phyloP scores from a whole-genome alignment of 2,888 invertebrate genomes.

The Macaria liturata region DNA sequence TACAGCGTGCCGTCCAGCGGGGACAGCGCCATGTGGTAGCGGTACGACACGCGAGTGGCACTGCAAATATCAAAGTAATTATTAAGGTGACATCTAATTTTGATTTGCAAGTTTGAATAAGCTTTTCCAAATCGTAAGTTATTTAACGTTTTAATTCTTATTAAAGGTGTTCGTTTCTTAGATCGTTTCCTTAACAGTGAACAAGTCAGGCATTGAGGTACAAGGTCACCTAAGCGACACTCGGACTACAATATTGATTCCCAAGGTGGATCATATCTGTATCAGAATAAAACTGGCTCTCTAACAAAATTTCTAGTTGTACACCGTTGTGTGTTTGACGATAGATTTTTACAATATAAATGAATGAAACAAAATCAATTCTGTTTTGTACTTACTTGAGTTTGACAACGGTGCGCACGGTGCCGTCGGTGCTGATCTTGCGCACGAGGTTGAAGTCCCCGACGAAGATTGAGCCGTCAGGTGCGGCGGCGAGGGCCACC shows the following conservation, averaged over 20 bases:
- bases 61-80: constrained; percentile 74
- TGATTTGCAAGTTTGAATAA: background rate
- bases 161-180: too few relatives aligned
- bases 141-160: too few relatives aligned
- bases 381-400: constrained; percentile 87
- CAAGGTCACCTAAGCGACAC: too few relatives aligned
- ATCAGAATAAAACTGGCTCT: too few relatives aligned
- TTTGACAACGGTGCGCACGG: constrained; percentile 90
- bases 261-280: too few relatives aligned
- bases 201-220: too few relatives aligned
- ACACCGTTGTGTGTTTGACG: background rate
- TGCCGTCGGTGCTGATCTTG: constrained; percentile 93
- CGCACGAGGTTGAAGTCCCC: constrained; percentile 98
- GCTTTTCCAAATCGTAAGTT: background rate
- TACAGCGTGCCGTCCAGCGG: constrained; percentile 96
- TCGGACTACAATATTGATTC: too few relatives aligned
- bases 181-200: too few relatives aligned
- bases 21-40: constrained; percentile 97
- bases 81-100: background rate
- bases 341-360: background rate
- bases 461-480: constrained; percentile 97
- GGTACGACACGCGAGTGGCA: constrained; percentile 96
- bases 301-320: too few relatives aligned
- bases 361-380: background rate
- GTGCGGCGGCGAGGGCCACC: constrained; percentile 94